Evolutionary conservation across 1,140 invertebrate species (phyloP), one percentile per base, ranked within the genome.

Genomic region (Camponotus floridanus): DNA sequence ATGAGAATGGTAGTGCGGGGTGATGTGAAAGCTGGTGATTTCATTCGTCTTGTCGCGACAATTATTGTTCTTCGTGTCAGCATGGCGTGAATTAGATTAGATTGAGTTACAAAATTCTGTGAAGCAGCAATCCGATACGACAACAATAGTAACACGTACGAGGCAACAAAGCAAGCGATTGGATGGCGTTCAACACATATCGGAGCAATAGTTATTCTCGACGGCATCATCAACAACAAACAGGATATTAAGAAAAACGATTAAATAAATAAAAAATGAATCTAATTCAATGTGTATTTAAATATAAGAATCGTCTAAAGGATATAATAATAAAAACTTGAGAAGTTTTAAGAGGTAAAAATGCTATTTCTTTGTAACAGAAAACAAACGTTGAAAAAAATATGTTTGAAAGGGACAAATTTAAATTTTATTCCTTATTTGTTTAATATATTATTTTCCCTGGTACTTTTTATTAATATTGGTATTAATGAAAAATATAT

Each of bases 81-180:
- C 26, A 21, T 6, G 36, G n/a, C 15, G 9, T n/a, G 15, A 86
- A 86, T 80, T 80, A 39, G 36, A 13, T 42, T 80, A 67, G 78
- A 36, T 88, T 64, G 86, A 33, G 26, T 86, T 76, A 57, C 39
- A 64, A 88, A 88, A 81, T 89, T 80, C 62, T n/a, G 45, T 70
- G 68, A 86, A 89, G 15, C 21, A 55, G 71, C 51, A 86, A 76
- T 15, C 2, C 59, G 84, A 88, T 86, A 74, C 64, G 67, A 39
- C 31, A 64, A 88, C 76, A 33, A 62, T 15, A 18, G 67, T 39
- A 36, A 2, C 7, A 18, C 15, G 6, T 9, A 33, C 13, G 21
- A 51, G 36, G 45, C 42, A 74, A 0, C 18, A 21, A 8, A 64
- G 21, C n/a, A 55, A 18, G 21, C 2, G 48, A 79, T 79, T n/a